Evolutionary conservation across 2,888 invertebrate genomes (phyloP).

Genomic region (Pseudoips prasinana): DNA sequence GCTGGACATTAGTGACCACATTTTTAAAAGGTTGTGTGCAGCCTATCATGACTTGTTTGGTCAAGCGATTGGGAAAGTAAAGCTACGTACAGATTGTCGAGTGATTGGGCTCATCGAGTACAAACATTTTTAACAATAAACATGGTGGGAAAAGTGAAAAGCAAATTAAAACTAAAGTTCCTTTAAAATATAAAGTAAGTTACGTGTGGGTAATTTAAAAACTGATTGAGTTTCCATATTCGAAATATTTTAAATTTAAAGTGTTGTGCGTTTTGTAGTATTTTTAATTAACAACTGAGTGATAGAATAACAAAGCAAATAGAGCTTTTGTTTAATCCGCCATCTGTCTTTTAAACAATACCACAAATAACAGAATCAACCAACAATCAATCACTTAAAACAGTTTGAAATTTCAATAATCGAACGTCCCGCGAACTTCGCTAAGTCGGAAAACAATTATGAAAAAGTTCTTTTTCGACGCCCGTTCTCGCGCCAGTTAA

Average conservation of each 20-base stretch:
- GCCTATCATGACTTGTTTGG: constrained; percentile 65
- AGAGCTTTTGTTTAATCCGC: too few relatives aligned
- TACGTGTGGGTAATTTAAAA: too few relatives aligned
- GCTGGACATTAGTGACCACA: constrained; percentile 69
- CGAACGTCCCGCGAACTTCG: constrained; percentile 61
- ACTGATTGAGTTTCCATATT: too few relatives aligned
- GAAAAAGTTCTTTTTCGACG: constrained; percentile 76
- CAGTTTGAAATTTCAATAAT: constrained; percentile 69
- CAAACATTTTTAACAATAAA: too few relatives aligned
- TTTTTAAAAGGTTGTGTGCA: constrained; percentile 49
- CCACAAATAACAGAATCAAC: constrained; percentile 43
- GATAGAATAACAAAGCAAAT: too few relatives aligned
- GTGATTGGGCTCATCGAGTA: too few relatives aligned
- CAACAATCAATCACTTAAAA: constrained; percentile 57
- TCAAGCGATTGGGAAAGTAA: constrained; percentile 45
- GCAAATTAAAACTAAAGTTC: too few relatives aligned
- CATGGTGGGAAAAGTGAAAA: too few relatives aligned
- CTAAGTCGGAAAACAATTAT: constrained; percentile 76
- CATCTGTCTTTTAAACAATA: constrained; percentile 13
- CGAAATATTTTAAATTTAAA: too few relatives aligned
- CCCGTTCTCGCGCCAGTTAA: constrained; percentile 77
- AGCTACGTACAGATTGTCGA: constrained; percentile 23
- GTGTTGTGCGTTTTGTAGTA: too few relatives aligned
- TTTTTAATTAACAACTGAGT: too few relatives aligned
- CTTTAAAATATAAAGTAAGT: too few relatives aligned